These are phyloP conservation scores for Meandrusa payeni DNA, from an alignment of 2,888 invertebrate genomes.

Conservation along the genomic window DNA sequence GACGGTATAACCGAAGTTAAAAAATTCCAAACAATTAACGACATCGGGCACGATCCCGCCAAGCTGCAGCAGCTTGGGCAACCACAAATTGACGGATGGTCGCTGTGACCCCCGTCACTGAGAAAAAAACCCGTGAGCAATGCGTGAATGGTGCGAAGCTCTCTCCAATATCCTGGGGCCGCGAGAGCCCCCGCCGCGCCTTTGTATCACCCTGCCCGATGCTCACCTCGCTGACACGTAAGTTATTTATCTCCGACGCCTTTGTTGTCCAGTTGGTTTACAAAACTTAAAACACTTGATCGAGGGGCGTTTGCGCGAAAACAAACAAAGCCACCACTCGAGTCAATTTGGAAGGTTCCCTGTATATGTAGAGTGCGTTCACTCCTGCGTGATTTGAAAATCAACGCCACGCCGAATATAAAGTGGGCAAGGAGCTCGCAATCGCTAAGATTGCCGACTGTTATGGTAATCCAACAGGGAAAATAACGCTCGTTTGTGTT, in stretches of 20 bases:
- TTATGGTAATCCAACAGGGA: conserved; percentile 49
- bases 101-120: conserved; percentile 53
- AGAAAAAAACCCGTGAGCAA: conserved; percentile 51
- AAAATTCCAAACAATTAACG: too few species aligned
- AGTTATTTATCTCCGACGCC: conserved; percentile 40
- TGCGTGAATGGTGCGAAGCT: conserved; percentile 66
- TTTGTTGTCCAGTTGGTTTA: conserved; percentile 33
- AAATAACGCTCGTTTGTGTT: conserved; percentile 41
- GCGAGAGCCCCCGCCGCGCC: conserved; percentile 56
- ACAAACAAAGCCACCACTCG: conserved; percentile 29
- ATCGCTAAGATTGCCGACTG: conserved; percentile 43
- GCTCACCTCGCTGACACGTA: conserved; percentile 34
- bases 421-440: conserved; percentile 39
- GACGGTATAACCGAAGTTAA: too few species aligned
- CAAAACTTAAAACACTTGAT: conserved; percentile 22
- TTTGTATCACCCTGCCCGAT: conserved; percentile 45
- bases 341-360: conserved; percentile 24
- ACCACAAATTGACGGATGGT: conserved; percentile 48
- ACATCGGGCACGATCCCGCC: conserved; percentile 10
- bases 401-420: conserved; percentile 53
- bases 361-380: not conserved
- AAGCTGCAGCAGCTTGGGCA: conserved; percentile 16
- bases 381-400: conserved; percentile 36
- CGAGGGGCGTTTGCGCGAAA: conserved; percentile 28
- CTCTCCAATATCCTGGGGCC: conserved; percentile 50